phyloP scores from a whole-genome alignment of 2,797 vertebrate species.

The Muscicapa comitata region DNA sequence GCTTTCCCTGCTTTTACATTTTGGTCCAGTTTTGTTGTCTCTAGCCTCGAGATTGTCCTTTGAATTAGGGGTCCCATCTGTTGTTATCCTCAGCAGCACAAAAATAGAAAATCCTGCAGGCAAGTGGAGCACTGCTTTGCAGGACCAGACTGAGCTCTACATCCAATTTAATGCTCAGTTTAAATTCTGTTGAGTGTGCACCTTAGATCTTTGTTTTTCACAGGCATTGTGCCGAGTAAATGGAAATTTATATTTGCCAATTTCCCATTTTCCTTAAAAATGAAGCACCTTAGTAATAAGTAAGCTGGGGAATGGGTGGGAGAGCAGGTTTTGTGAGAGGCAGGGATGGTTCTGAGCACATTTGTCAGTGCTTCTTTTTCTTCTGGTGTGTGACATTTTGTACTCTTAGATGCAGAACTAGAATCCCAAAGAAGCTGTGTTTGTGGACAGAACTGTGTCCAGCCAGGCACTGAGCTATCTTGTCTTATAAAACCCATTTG shows the following conservation, averaged over 20 bases:
- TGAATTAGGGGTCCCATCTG: slow-evolving; percentile 59
- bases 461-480: background rate
- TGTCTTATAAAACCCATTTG: background rate
- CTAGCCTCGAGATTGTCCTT: background rate
- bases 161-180: slow-evolving; percentile 18
- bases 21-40: slow-evolving; percentile 20
- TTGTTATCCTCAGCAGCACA: slow-evolving; percentile 22
- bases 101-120: slow-evolving; percentile 45
- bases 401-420: background rate
- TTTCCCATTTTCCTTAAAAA: background rate
- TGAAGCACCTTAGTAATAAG: background rate
- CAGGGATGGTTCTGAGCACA: background rate
- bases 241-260: background rate
- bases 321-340: background rate
- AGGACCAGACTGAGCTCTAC: background rate
- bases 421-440: background rate
- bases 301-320: background rate
- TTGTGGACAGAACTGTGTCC: background rate
- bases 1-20: background rate
- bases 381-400: background rate
- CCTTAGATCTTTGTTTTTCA: background rate
- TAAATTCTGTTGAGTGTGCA: background rate
- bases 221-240: background rate
- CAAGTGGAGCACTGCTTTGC: background rate
- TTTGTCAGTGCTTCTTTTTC: background rate